These are phyloP conservation scores for Heliocidaris tuberculata DNA, from an alignment of 35 echinoderm and acorn worm species.

Conservation along the genomic window DNA sequence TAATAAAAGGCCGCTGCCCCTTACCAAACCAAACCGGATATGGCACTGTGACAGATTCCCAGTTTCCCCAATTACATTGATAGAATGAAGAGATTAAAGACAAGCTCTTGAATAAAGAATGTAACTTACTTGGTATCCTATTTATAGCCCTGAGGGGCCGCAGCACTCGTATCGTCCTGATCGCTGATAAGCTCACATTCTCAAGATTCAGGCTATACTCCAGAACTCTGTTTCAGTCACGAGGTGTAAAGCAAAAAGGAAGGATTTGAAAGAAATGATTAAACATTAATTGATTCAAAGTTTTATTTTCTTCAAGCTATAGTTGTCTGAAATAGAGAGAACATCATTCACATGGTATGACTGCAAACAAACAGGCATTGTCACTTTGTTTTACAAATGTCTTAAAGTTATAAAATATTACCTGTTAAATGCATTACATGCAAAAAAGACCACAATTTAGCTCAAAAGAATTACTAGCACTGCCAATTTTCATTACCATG, in stretches of 20 bases:
- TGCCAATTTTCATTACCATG: background rate
- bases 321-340: no score
- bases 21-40: no score
- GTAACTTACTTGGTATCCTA: slow-evolving; percentile 98
- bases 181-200: slow-evolving; percentile 84
- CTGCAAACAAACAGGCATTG: background rate
- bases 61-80: no score
- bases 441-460: background rate
- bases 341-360: no score
- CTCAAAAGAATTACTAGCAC: background rate
- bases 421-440: background rate
- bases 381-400: background rate
- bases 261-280: background rate
- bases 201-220: slow-evolving; percentile 83
- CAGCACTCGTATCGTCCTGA: slow-evolving; percentile 88
- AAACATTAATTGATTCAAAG: background rate
- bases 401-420: background rate
- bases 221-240: slow-evolving; percentile 57
- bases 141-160: slow-evolving; percentile 92
- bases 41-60: no score
- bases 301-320: background rate
- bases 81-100: no score
- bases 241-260: slow-evolving; percentile 18
- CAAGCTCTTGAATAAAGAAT: background rate
- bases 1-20: no score